Base-by-base conservation (phyloP, 2,888 invertebrate species). In the Watsonalla cultraria region DNA sequence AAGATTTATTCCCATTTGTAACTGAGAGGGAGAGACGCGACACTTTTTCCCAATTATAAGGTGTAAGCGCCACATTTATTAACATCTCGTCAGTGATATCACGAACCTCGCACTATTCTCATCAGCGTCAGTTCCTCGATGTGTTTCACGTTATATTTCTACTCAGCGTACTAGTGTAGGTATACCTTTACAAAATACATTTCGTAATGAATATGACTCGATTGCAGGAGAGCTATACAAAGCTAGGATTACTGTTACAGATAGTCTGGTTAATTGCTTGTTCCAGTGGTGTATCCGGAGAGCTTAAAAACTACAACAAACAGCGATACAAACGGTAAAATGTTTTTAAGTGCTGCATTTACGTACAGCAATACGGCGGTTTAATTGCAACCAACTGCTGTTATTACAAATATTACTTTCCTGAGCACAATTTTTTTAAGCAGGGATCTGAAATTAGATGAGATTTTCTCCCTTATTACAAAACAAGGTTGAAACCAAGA, bases 1-100 rank as follows among this genome's bases (percentile, higher is more conserved):
- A 86, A 90, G 90, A 90, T 90, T 90, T 88, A 90, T 90, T 82
- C 85, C 82, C 84, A 86, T 87, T 86, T 86, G 89, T 89, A 88
- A 89, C 85, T 86, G 87, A 89, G 90, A 82, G 74, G 82, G 73
- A 78, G 73, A 78, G 82, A 90, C 88, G 88, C 86, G 89, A 87
- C 89, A 85, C 78, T 88, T 88, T 90, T 89, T 88, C 84, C 84
- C 87, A 89, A 89, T 89, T 89, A 90, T 84, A 85, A 86, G 81
- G 83, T 84, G 82, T 85, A 86, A 88, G 86, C 82, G 81, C 74
- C 75, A 80, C 84, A 86, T 90, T 86, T 88, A 86, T 88, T 89
- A 87, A 82, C 86, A 82, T 83, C 86, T 87, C 84, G 83, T 90
- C 87, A 86, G 76, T 79, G 76, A 76, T 80, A 84, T 84, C 84